Evolutionary conservation across 2,888 invertebrate genomes (phyloP), one percentile per base, ranked within the genome.

Genomic region (Lithosia quadra): DNA sequence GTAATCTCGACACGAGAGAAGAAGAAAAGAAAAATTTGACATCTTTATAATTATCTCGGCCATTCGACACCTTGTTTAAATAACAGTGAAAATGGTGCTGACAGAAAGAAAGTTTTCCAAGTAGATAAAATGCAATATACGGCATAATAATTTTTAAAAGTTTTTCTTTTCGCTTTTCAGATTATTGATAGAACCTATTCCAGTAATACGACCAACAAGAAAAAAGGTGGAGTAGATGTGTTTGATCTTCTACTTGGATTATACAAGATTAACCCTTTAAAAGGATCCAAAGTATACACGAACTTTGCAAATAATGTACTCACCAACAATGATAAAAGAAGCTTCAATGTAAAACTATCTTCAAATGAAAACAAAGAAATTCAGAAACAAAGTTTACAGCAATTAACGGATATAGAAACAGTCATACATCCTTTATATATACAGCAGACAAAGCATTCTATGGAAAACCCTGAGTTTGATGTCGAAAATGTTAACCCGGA

Each of bases 201-300:
- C 58, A 56, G 58, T 9, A 7, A 60, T 24, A 22, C 58, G 24
- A 36, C 64, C 21, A 15, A 21, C 7, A 9, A 21, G 15, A 64
- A 15, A 28, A 60, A n/a, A 60, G 39, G 71, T 7, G 67, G 74
- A 24, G 34, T 76, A 8, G 86, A 89, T 18, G 88, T 91, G 5
- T 92, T 93, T 65, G 86, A 90, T 39, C 79, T 89, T 1, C 74
- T 92, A 53, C 76, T 93, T 0, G 88, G 87, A 33, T 80, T 93
- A 57, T 92, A 91, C 73, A 92, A 92, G 88, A 78, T 90, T 76
- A 91, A 92, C 75, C 92, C 92, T 55, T 81, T 93, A 66, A 88
- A 81, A 76, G 78, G 80, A 36, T 93, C 92, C 8, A 84, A 88
- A 65, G 78, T 92, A 68, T 93, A 84, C 76, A 86, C 87, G 82